These are phyloP conservation scores for Moxostoma hubbsi DNA, from an alignment of 2,797 vertebrate genomes.

Conservation along the genomic window DNA sequence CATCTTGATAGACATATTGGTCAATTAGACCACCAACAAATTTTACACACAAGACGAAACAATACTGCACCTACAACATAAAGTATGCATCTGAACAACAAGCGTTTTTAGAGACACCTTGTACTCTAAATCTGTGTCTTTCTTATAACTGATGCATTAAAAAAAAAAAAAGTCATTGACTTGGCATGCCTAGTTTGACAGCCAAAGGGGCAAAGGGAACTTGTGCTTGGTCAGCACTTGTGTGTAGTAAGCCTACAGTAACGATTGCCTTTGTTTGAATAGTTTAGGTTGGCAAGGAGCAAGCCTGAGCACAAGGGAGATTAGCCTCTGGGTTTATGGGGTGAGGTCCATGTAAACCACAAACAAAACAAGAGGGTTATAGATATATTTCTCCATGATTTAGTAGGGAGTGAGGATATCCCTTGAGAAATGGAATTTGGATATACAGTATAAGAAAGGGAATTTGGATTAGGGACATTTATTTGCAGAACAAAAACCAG, in stretches of 20 bases:
- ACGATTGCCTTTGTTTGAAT: slow-evolving; percentile 29
- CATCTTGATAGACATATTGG: not conserved
- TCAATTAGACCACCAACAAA: not conserved
- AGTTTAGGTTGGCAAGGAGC: slow-evolving; percentile 29
- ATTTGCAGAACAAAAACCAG: not conserved
- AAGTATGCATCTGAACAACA: not conserved
- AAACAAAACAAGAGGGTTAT: slow-evolving; percentile 28
- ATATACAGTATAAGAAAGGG: not conserved
- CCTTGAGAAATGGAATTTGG: not conserved
- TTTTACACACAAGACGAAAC: not conserved
- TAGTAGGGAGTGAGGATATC: too few relatives aligned
- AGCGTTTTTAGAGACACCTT: too few relatives aligned
- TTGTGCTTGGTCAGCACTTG: slow-evolving; percentile 23
- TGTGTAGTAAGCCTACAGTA: slow-evolving; percentile 15
- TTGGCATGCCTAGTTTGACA: slow-evolving; percentile 10
- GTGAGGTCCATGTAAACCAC: slow-evolving; percentile 28
- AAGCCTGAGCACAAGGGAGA: slow-evolving; percentile 45
- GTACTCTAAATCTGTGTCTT: not conserved
- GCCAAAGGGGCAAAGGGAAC: not conserved
- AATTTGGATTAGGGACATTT: not conserved
- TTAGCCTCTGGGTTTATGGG: slow-evolving; percentile 40
- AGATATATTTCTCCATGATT: not conserved
- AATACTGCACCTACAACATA: too few relatives aligned
- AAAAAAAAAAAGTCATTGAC: slow-evolving; percentile 12
- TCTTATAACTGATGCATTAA: not conserved